Conservation (phyloP, 2,797 vertebrate genomes). For the Kryptolebias ocellatus region DNA sequence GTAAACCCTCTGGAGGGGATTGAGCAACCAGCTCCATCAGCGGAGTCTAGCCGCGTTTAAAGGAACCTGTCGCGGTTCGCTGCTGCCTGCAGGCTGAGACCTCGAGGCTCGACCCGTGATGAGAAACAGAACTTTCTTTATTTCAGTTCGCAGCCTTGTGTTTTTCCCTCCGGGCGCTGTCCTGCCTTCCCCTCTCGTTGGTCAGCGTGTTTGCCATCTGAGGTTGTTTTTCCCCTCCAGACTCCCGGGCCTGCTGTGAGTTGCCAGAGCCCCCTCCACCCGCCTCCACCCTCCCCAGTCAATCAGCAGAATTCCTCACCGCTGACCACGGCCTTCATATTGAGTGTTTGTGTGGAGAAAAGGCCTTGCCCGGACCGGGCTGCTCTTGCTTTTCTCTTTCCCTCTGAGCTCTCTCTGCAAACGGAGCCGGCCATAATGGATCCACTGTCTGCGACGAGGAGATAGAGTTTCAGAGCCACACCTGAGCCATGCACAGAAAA, state of each 20-base stretch:
- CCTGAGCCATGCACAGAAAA: slow-evolving; percentile 40
- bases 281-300: slow-evolving; percentile 47
- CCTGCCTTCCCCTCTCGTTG: background rate
- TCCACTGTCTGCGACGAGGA: slow-evolving; percentile 46
- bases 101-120: background rate
- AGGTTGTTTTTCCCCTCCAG: slow-evolving; percentile 67
- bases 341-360: slow-evolving; percentile 26
- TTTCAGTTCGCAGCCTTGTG: background rate
- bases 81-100: background rate
- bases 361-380: too few species aligned
- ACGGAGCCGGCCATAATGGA: slow-evolving; percentile 48
- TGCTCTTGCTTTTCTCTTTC: background rate
- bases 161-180: background rate
- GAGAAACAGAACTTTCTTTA: too few species aligned
- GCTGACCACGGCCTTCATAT: slow-evolving; percentile 50
- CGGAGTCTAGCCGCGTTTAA: slow-evolving; percentile 21
- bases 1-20: background rate
- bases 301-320: slow-evolving; percentile 68
- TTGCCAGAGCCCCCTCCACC: slow-evolving; percentile 56
- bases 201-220: slow-evolving; percentile 44
- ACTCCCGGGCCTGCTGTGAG: slow-evolving; percentile 36
- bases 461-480: slow-evolving; percentile 56
- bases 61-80: background rate
- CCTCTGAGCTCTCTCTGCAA: background rate
- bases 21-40: slow-evolving; percentile 17